A percentile compares a stretch with the other conserved stretches of the same genome.
These are phyloP conservation scores for Cosmopolites sordidus DNA, from an alignment of 2,888 invertebrate species.

Conservation along the genomic window DNA sequence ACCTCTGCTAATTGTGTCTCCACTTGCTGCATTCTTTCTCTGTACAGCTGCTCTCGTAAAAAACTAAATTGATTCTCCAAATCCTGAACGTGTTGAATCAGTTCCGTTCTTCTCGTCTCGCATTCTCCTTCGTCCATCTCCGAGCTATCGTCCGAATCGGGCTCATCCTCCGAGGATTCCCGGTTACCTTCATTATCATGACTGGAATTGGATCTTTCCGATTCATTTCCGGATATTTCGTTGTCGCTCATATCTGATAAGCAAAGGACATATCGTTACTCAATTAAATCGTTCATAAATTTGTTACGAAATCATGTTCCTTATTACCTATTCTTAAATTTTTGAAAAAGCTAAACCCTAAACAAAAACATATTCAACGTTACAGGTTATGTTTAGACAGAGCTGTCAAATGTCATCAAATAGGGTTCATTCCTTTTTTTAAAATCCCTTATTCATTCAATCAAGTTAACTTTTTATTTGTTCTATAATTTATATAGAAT, in stretches of 20 bases:
- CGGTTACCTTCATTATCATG: slow-evolving; percentile 60
- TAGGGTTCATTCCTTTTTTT: too few species aligned
- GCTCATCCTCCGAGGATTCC: slow-evolving; percentile 75
- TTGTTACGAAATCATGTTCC: neutral
- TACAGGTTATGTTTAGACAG: too few species aligned
- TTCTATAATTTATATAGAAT: too few species aligned
- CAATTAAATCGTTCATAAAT: too few species aligned
- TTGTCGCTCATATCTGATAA: slow-evolving; percentile 59
- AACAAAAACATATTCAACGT: neutral
- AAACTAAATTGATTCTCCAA: slow-evolving; percentile 84
- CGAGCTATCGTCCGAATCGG: slow-evolving; percentile 78
- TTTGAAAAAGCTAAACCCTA: neutral
- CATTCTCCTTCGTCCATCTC: slow-evolving; percentile 92
- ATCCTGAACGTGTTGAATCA: slow-evolving; percentile 80
- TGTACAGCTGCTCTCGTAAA: slow-evolving; percentile 83
- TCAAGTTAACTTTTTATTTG: too few species aligned
- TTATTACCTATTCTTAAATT: neutral
- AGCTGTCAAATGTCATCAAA: too few species aligned
- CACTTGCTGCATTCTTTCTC: slow-evolving; percentile 74
- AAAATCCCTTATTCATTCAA: too few species aligned
- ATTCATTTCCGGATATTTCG: slow-evolving; percentile 66
- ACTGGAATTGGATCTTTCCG: slow-evolving; percentile 65
- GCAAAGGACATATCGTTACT: slow-evolving; percentile 35
- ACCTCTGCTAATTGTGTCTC: slow-evolving; percentile 76
- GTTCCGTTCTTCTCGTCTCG: slow-evolving; percentile 75